Percentiles rank a stretch among this genome's conserved stretches.
Conservation (phyloP, 2,797 vertebrate genomes). For the Lepus townsendii region DNA sequence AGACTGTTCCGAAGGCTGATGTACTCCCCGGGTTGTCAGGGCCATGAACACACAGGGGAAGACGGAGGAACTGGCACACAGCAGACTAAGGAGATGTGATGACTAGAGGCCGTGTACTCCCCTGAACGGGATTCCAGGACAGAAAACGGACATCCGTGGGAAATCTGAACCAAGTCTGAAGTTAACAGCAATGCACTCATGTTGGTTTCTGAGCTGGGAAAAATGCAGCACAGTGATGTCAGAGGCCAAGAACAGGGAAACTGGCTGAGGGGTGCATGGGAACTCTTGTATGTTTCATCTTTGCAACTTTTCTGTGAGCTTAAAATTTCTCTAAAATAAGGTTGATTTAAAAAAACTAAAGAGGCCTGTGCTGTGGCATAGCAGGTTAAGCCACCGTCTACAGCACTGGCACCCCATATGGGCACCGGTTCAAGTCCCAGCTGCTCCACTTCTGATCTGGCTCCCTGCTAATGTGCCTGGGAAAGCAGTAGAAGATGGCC, state of each 20-base stretch:
- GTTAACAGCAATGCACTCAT: accelerated
- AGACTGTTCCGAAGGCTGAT: neutral
- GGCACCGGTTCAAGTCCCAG: too few species aligned
- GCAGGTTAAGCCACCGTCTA: too few species aligned
- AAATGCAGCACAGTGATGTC: neutral
- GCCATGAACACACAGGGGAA: neutral
- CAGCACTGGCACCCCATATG: too few species aligned
- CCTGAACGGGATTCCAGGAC: neutral
- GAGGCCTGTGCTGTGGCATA: too few species aligned
- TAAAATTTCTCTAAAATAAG: neutral
- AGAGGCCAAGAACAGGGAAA: neutral
- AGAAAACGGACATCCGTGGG: neutral
- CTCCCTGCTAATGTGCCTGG: too few species aligned
- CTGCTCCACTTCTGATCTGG: too few species aligned
- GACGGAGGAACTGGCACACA: neutral
- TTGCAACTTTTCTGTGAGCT: neutral
- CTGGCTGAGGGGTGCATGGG: neutral
- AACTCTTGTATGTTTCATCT: neutral
- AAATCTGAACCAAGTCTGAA: neutral
- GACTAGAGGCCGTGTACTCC: neutral
- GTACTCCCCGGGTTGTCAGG: neutral
- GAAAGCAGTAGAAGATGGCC: too few species aligned
- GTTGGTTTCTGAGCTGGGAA: neutral
- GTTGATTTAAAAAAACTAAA: neutral
- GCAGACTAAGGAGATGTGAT: too few species aligned